Conservation (phyloP, 2,113 vertebrate genomes). For the Gambusia holbrooki region DNA sequence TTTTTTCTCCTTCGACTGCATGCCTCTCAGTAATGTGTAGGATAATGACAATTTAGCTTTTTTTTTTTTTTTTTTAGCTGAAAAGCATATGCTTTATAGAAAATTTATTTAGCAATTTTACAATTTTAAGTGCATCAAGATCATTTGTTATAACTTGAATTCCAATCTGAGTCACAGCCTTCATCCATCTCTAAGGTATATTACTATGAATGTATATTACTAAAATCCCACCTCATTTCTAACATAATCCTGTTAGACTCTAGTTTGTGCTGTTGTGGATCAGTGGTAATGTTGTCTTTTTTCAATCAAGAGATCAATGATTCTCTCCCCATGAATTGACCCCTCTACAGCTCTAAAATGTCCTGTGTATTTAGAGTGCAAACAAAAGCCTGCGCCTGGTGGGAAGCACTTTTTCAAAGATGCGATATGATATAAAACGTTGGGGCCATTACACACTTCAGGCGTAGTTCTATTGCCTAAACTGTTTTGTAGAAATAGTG, state of each 20-base stretch:
- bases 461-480: conserved; percentile 24
- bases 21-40: too few species aligned
- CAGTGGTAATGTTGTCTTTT: too few species aligned
- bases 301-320: too few species aligned
- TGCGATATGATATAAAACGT: not conserved
- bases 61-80: not conserved
- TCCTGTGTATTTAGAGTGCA: not conserved
- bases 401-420: not conserved
- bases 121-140: not conserved
- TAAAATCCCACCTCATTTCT: too few species aligned
- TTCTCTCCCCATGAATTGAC: too few species aligned
- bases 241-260: too few species aligned
- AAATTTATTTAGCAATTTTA: not conserved
- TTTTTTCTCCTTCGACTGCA: not conserved
- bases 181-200: not conserved
- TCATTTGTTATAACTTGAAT: not conserved
- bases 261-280: too few species aligned
- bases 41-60: not conserved
- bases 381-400: not conserved
- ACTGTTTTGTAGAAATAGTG: conserved; percentile 29
- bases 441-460: not conserved
- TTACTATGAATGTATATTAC: not conserved
- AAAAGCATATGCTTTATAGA: not conserved
- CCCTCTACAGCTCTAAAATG: not conserved
- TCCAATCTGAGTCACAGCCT: not conserved